Percentiles rank a stretch among this genome's conserved stretches.
These are phyloP conservation scores for Planococcus citri DNA, from an alignment of 1,140 invertebrate species.

Conservation along the genomic window DNA sequence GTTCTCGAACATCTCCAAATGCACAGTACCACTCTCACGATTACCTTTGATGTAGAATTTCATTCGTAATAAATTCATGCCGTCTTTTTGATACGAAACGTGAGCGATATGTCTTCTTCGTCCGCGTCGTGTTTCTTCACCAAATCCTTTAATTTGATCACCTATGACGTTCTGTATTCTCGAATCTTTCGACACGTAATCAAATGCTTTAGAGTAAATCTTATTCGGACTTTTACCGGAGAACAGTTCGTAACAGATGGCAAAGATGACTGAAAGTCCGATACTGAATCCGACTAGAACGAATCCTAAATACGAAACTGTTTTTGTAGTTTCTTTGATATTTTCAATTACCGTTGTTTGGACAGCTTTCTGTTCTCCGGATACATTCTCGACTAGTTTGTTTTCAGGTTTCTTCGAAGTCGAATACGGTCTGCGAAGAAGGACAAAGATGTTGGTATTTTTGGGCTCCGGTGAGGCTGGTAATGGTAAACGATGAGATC, in stretches of 20 bases:
- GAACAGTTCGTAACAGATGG: slow-evolving; percentile 72
- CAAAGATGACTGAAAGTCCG: slow-evolving; percentile 64
- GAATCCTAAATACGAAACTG: slow-evolving; percentile 65
- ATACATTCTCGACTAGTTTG: neutral
- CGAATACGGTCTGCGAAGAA: neutral
- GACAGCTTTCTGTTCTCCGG: slow-evolving; percentile 29
- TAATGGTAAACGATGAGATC: neutral
- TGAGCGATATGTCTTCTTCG: slow-evolving; percentile 57
- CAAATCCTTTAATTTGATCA: slow-evolving; percentile 74
- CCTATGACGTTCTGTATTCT: slow-evolving; percentile 62
- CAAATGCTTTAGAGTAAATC: slow-evolving; percentile 64
- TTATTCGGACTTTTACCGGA: slow-evolving; percentile 73
- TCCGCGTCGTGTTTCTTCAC: slow-evolving; percentile 67
- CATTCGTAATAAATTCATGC: slow-evolving; percentile 67
- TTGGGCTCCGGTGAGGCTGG: neutral
- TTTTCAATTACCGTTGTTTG: slow-evolving; percentile 51
- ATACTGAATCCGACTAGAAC: slow-evolving; percentile 63
- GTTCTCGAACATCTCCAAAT: slow-evolving; percentile 73
- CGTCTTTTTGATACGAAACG: slow-evolving; percentile 56
- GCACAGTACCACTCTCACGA: slow-evolving; percentile 62
- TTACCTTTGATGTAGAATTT: slow-evolving; percentile 78
- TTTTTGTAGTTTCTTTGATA: slow-evolving; percentile 79
- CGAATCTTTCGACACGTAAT: slow-evolving; percentile 54
- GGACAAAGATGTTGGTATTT: neutral
- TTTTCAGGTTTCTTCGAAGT: neutral